Evolutionary conservation across 2,113 vertebrate species (phyloP).

Genomic region (Melanocharis versteri): DNA sequence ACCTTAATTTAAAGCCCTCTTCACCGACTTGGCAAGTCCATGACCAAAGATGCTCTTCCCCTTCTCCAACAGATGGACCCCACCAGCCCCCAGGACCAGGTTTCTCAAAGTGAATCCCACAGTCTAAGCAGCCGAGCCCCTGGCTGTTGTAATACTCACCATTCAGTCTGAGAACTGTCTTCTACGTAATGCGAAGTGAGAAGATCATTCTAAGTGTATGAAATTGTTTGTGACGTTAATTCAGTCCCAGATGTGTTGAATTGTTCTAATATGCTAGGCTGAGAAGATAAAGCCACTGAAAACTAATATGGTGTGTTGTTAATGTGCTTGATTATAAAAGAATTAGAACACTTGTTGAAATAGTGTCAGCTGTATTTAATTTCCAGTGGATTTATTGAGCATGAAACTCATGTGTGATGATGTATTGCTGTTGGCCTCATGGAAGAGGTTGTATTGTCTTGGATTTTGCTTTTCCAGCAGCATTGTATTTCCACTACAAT

Average conservation of each 20-base stretch:
- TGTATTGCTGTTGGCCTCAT: background rate
- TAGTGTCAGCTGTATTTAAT: slow-evolving; percentile 11
- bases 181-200: background rate
- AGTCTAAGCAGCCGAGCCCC: rapidly evolving
- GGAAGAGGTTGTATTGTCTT: background rate
- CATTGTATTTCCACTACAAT: background rate
- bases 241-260: slow-evolving; percentile 27
- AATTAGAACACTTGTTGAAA: slow-evolving; percentile 44
- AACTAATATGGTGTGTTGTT: background rate
- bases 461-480: background rate
- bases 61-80: background rate
- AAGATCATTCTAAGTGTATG: background rate
- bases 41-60: background rate
- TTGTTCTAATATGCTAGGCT: background rate
- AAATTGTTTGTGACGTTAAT: slow-evolving; percentile 36
- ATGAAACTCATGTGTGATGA: background rate
- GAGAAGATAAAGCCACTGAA: background rate
- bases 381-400: slow-evolving; percentile 16
- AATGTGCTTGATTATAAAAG: background rate
- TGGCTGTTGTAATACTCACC: background rate
- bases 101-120: background rate
- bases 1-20: background rate
- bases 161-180: background rate
- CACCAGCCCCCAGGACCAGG: background rate
- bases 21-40: background rate